Evolutionary conservation across 2,113 vertebrate species (phyloP).

Genomic region (Crotophaga sulcirostris): DNA sequence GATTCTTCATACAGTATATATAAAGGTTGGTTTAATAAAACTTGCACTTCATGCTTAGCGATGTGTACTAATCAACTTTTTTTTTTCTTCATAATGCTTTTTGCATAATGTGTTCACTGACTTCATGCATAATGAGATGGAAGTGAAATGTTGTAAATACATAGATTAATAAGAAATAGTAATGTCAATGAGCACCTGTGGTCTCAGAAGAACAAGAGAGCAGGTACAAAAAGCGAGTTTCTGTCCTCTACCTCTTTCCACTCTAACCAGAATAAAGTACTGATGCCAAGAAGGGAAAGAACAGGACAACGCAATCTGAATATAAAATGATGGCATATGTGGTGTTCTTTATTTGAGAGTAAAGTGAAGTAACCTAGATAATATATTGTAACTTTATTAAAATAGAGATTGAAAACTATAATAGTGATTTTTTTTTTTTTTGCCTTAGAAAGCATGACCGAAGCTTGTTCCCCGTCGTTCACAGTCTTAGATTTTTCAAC

Average conservation of each 20-base stretch:
- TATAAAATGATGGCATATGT: neutral
- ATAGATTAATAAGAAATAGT: neutral
- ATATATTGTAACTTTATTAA: neutral
- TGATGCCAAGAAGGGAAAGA: neutral
- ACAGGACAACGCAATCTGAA: neutral
- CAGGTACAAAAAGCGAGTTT: neutral
- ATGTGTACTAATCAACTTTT: neutral
- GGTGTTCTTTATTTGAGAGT: neutral
- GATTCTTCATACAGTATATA: neutral
- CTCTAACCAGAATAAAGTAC: neutral
- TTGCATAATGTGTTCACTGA: neutral
- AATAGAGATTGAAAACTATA: neutral
- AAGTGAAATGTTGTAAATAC: neutral
- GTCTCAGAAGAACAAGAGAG: neutral
- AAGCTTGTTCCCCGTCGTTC: neutral
- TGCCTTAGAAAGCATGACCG: neutral
- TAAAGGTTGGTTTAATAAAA: neutral
- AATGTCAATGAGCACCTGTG: neutral
- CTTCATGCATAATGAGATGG: neutral
- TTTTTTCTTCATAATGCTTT: neutral
- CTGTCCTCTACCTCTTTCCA: neutral
- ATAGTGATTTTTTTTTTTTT: neutral
- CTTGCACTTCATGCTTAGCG: neutral
- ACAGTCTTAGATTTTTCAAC: neutral
- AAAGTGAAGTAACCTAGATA: neutral